Evolutionary conservation across 2,797 vertebrate genomes (phyloP).

Genomic region (Falco berigora): DNA sequence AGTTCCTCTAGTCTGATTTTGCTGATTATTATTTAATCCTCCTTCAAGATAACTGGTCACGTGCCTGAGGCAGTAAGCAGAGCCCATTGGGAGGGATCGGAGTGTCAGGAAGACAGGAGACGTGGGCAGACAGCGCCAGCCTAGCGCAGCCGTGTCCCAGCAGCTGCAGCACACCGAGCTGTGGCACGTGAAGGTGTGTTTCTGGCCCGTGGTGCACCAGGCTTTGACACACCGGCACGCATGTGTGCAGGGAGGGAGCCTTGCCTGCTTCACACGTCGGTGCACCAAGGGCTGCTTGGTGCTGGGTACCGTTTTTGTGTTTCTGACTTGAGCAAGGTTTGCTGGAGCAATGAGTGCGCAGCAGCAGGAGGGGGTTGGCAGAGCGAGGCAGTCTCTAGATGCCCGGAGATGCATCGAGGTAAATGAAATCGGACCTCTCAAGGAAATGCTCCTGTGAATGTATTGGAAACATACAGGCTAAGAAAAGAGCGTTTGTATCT

Average conservation of each 20-base stretch:
- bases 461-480: neutral
- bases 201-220: neutral
- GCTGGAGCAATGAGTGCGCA: accelerated
- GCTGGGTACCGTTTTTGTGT: neutral
- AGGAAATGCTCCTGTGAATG: no score
- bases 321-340: neutral
- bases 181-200: neutral
- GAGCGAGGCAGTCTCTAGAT: neutral
- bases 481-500: neutral
- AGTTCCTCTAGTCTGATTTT: neutral
- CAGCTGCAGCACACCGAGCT: no score
- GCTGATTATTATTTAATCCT: neutral
- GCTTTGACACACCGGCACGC: neutral
- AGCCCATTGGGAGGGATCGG: neutral
- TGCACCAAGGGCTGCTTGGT: accelerated
- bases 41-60: neutral
- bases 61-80: neutral
- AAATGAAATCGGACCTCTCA: neutral
- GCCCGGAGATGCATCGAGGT: neutral
- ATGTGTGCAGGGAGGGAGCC: neutral
- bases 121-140: accelerated
- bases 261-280: accelerated
- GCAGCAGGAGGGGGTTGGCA: neutral
- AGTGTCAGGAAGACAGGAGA: neutral
- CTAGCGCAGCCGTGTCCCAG: accelerated